A percentile compares a stretch with the other conserved stretches of the same genome.
phyloP scores from a whole-genome alignment of 2,113 vertebrate species.

The Oreochromis spilurus region DNA sequence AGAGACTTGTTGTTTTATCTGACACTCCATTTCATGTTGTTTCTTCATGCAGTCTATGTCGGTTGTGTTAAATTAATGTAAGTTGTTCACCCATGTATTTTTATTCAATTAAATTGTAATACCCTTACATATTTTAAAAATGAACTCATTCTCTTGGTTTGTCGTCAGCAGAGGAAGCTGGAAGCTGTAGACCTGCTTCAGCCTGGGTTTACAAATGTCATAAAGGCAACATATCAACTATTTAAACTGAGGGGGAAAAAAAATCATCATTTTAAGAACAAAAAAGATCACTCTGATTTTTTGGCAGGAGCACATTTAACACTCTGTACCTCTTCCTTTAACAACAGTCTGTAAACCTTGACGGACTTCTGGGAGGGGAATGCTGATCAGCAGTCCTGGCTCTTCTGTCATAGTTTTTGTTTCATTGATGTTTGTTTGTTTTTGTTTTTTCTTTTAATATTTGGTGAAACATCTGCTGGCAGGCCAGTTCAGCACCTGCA shows the following conservation, averaged over 20 bases:
- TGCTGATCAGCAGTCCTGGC: not conserved
- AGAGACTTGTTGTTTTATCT: not conserved
- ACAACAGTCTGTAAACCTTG: not conserved
- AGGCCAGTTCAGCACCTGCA: not conserved
- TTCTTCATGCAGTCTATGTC: slow-evolving; percentile 12
- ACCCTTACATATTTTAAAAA: slow-evolving; percentile 14
- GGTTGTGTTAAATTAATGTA: slow-evolving; percentile 65
- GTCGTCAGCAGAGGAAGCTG: not conserved
- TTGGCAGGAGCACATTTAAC: not conserved
- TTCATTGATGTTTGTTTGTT: not conserved
- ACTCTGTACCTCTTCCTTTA: not conserved
- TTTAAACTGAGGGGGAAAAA: accelerated
- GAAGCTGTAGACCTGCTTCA: not conserved
- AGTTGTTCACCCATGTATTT: slow-evolving; percentile 7
- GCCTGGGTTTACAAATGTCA: not conserved
- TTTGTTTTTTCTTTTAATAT: not conserved
- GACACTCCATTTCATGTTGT: slow-evolving; percentile 33
- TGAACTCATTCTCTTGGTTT: not conserved
- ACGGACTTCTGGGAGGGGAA: not conserved
- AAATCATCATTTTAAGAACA: not conserved
- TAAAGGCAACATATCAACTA: not conserved
- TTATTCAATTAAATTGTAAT: slow-evolving; percentile 57
- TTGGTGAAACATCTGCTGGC: not conserved
- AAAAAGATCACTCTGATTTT: not conserved
- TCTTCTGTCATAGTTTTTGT: not conserved